Evolutionary conservation across 2,888 invertebrate species (phyloP).

Genomic region (Dusona sp.): DNA sequence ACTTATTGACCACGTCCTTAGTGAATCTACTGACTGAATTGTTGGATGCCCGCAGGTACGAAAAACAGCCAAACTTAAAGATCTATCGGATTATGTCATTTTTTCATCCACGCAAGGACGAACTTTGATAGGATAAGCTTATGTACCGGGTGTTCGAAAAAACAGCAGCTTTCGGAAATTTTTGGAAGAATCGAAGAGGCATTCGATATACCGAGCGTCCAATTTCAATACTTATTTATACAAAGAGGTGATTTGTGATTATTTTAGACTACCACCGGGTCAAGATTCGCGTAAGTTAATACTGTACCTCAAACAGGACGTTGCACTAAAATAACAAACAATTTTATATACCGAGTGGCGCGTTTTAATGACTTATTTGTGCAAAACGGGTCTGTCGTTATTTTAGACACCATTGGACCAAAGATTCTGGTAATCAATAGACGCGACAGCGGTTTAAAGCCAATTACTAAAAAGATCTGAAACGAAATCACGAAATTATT

Average conservation of each 20-base stretch:
- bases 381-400: no score
- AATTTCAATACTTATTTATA: not conserved
- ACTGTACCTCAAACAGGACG: not conserved
- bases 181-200: not conserved
- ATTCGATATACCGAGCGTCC: not conserved
- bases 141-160: not conserved
- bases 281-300: not conserved
- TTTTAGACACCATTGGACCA: no score
- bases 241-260: not conserved
- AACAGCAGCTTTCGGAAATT: not conserved
- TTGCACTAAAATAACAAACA: not conserved
- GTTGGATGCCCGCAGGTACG: not conserved
- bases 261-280: not conserved
- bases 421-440: no score
- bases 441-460: no score
- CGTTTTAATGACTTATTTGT: not conserved
- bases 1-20: not conserved
- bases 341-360: not conserved
- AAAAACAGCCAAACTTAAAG: not conserved
- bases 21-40: not conserved
- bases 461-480: no score
- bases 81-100: constrained; percentile 8
- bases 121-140: not conserved
- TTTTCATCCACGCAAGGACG: not conserved
- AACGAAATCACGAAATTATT: no score